These are phyloP conservation scores for Dendronephthya gigantea DNA, from an alignment of 64 coral and sea anemone species.

Conservation along the genomic window DNA sequence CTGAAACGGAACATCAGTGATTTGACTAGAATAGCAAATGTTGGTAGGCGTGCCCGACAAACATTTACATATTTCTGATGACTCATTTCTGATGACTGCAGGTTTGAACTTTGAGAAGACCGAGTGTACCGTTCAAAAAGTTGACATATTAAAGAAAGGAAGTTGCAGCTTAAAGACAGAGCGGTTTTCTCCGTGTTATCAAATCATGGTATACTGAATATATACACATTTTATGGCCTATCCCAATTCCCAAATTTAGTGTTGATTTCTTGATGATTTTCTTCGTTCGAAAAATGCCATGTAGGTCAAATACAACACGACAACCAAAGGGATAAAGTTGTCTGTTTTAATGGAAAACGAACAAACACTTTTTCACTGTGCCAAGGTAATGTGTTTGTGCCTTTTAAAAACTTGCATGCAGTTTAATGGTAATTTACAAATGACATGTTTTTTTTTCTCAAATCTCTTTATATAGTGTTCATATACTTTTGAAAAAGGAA, in stretches of 20 bases:
- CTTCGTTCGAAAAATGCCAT: not conserved
- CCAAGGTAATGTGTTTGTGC: constrained; percentile 47
- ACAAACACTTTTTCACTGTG: constrained; percentile 65
- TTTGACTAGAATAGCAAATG: no score
- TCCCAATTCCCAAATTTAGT: not conserved
- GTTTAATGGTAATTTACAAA: not conserved
- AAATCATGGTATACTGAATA: not conserved
- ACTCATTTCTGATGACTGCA: not conserved
- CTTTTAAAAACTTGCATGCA: not conserved
- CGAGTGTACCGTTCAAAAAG: not conserved
- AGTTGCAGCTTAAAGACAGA: not conserved
- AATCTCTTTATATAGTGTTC: constrained; percentile 52
- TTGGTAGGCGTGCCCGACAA: no score
- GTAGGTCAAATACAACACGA: not conserved
- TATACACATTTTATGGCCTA: no score
- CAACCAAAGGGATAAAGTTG: constrained; percentile 24
- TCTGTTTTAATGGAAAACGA: constrained; percentile 89
- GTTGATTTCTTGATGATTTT: not conserved
- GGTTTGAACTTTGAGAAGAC: not conserved
- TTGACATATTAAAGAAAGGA: not conserved
- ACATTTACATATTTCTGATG: no score
- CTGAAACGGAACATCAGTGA: no score
- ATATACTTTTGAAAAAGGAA: constrained; percentile 50
- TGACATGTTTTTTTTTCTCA: not conserved
- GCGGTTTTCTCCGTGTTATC: not conserved